A percentile compares a stretch with the other conserved stretches of the same genome.
These are phyloP conservation scores for Taeniopygia guttata DNA, from an alignment of 2,797 vertebrate genomes.

Conservation along the genomic window DNA sequence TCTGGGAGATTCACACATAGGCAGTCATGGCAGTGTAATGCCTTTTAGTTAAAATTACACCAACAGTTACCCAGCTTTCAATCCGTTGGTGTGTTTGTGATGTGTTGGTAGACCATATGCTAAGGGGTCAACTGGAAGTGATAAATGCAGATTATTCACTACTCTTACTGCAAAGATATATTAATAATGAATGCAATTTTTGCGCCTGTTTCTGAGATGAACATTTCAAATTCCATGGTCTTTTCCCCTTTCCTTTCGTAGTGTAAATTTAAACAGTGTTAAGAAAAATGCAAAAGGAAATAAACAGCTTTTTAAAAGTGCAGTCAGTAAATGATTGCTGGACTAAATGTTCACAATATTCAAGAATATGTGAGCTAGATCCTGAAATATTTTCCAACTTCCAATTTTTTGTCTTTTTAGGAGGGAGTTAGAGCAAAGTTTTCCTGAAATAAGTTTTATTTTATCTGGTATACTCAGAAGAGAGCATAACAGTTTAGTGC, in stretches of 20 bases:
- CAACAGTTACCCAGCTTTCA: slow-evolving; percentile 10
- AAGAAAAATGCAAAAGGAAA: not conserved
- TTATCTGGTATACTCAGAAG: not conserved
- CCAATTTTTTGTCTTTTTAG: not conserved
- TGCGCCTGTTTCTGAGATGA: not conserved
- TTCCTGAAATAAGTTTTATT: not conserved
- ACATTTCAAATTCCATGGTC: not conserved
- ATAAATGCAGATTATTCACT: not conserved
- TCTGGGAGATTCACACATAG: not conserved
- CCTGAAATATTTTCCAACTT: not conserved
- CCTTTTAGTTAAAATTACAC: slow-evolving; percentile 44
- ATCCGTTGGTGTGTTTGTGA: not conserved
- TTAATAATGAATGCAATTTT: not conserved
- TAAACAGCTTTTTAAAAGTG: not conserved
- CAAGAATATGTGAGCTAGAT: not conserved
- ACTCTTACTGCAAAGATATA: not conserved
- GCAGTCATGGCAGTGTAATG: not conserved
- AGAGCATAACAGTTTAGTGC: not conserved
- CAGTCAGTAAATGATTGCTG: not conserved
- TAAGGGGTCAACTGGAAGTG: not conserved
- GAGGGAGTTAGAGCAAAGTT: not conserved
- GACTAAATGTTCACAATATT: not conserved
- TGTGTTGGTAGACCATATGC: not conserved
- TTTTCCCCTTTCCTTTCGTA: not conserved
- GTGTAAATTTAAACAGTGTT: slow-evolving; percentile 16